phyloP scores from a whole-genome alignment of 1,140 invertebrate species.

The Brachionus plicatilis region DNA sequence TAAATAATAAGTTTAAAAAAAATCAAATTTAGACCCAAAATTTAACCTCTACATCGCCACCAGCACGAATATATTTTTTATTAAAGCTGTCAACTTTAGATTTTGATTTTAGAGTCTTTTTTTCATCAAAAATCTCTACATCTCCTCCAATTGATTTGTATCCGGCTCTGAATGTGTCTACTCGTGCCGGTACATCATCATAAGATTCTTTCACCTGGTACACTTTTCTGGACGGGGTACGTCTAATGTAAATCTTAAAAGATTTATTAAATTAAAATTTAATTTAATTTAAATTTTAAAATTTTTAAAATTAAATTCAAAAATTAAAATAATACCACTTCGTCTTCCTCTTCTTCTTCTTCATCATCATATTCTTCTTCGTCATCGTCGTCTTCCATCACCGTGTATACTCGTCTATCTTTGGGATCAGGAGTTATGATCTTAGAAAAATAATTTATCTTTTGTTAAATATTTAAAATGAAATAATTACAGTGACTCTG shows the following conservation, averaged over 20 bases:
- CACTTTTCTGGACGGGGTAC: neutral
- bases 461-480: neutral
- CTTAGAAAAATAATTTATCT: neutral
- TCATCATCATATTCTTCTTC: neutral
- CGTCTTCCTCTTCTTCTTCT: neutral
- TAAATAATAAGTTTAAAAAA: neutral
- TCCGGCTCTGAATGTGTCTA: neutral
- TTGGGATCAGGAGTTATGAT: neutral
- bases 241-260: neutral
- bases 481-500: neutral
- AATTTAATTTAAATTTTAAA: too few relatives aligned
- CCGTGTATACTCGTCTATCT: neutral
- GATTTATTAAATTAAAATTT: neutral
- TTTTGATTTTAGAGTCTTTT: neutral
- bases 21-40: neutral
- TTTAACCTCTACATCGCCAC: neutral
- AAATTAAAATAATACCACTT: neutral
- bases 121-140: constrained; percentile 39
- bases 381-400: neutral
- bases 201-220: neutral
- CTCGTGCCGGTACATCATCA: neutral
- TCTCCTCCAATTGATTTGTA: constrained; percentile 4
- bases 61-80: neutral
- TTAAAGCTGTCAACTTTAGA: neutral
- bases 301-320: neutral